These are phyloP conservation scores for Gymnosoma rotundatum DNA, from an alignment of 2,888 invertebrate species.

Conservation along the genomic window DNA sequence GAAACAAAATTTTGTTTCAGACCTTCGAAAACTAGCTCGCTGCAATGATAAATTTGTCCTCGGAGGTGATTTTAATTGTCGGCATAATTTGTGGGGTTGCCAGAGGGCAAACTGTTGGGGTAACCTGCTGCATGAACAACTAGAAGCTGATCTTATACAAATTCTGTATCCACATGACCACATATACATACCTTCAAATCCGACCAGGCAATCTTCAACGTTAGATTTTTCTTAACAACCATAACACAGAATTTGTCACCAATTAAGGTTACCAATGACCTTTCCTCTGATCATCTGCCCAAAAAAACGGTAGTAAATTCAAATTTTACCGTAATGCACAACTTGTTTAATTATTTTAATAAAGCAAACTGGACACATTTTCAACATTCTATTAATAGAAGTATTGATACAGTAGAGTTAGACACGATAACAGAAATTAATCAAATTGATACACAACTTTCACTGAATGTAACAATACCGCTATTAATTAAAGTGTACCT, in stretches of 20 bases:
- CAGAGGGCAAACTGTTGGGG: not conserved
- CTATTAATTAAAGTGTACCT: constrained; percentile 19
- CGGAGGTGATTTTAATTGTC: constrained; percentile 14
- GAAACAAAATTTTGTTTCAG: constrained; percentile 10
- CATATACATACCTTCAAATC: too few species aligned
- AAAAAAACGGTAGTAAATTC: constrained; percentile 27
- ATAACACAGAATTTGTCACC: constrained; percentile 10
- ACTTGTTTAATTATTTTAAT: not conserved
- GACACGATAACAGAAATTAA: too few species aligned
- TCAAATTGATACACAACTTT: constrained; percentile 4
- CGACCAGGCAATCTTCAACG: too few species aligned
- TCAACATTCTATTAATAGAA: not conserved
- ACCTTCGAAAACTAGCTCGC: constrained; percentile 19
- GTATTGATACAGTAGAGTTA: not conserved
- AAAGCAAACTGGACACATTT: too few species aligned
- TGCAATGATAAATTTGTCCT: constrained; percentile 17
- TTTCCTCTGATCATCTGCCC: constrained; percentile 33
- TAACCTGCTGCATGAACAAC: constrained; percentile 19
- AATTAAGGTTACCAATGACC: constrained; percentile 8
- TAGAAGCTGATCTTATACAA: constrained; percentile 11
- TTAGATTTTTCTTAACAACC: constrained; percentile 27
- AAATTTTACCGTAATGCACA: constrained; percentile 2
- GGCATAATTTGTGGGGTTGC: not conserved
- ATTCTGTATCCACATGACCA: too few species aligned
- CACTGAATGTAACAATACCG: constrained; percentile 3